These are phyloP conservation scores for Phaonia tiefii DNA, from an alignment of 2,888 invertebrate genomes.

Conservation along the genomic window DNA sequence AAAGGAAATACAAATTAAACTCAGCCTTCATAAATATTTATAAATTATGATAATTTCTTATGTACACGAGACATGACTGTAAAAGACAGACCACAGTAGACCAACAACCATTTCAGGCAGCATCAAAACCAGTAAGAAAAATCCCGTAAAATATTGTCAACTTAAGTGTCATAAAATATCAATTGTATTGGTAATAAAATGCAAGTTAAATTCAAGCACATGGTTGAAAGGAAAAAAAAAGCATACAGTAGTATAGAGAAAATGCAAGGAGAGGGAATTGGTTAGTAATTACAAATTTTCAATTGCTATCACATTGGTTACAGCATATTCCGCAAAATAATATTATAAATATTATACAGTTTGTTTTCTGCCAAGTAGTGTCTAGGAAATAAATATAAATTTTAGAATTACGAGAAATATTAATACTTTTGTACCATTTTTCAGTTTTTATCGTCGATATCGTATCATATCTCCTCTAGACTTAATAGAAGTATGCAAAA, in stretches of 20 bases:
- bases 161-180: conserved; percentile 75
- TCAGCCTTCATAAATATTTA: conserved; percentile 52
- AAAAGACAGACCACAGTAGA: conserved; percentile 17
- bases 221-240: neutral
- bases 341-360: no score
- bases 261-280: neutral
- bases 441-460: no score
- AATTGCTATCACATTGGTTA: no score
- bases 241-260: neutral
- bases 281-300: neutral
- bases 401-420: no score
- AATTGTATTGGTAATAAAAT: conserved; percentile 77
- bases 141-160: conserved; percentile 72
- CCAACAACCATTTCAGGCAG: neutral
- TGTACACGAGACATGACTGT: conserved; percentile 37
- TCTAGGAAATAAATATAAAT: no score
- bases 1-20: conserved; percentile 31
- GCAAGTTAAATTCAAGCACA: conserved; percentile 64
- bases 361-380: no score
- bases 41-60: conserved; percentile 63
- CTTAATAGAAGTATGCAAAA: no score
- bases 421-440: no score
- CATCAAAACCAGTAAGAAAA: conserved; percentile 40
- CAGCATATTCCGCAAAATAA: no score
- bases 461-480: no score